phyloP scores from a whole-genome alignment of 2,113 vertebrate genomes.

The Gymnorhina tibicen region DNA sequence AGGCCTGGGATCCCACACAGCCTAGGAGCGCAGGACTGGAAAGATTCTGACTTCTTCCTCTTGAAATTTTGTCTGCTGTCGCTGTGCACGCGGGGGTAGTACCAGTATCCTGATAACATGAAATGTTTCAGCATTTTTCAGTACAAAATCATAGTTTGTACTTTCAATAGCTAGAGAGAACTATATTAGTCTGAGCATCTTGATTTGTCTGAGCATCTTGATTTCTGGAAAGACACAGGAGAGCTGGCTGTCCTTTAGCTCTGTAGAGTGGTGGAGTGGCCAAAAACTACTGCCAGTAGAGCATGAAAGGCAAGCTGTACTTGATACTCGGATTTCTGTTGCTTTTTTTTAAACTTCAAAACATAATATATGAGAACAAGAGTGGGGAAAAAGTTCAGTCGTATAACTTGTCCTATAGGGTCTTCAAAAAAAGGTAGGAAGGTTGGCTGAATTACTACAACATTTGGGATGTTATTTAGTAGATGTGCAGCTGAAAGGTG shows the following conservation, averaged over 20 bases:
- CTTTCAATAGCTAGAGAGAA: neutral
- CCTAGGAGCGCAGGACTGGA: neutral
- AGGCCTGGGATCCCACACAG: neutral
- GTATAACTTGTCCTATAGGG: neutral
- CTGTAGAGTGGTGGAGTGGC: neutral
- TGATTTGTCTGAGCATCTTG: neutral
- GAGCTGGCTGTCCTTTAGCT: neutral
- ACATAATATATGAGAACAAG: neutral
- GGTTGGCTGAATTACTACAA: neutral
- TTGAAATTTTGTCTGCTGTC: neutral
- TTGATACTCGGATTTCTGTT: neutral
- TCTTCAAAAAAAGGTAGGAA: neutral
- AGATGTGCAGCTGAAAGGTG: neutral
- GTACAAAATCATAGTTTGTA: neutral
- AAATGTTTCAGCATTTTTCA: neutral
- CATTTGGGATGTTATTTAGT: neutral
- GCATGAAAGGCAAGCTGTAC: neutral
- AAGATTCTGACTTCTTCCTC: neutral
- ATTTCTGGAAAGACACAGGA: neutral
- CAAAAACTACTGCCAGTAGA: neutral
- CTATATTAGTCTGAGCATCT: neutral
- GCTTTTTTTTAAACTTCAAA: neutral
- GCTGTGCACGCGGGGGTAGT: rapidly evolving
- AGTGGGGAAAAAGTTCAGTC: neutral
- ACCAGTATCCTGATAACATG: neutral